A percentile compares a stretch with the other conserved stretches of the same genome.
Conservation (phyloP, 2,888 invertebrate species). For the Mythimna impura region DNA sequence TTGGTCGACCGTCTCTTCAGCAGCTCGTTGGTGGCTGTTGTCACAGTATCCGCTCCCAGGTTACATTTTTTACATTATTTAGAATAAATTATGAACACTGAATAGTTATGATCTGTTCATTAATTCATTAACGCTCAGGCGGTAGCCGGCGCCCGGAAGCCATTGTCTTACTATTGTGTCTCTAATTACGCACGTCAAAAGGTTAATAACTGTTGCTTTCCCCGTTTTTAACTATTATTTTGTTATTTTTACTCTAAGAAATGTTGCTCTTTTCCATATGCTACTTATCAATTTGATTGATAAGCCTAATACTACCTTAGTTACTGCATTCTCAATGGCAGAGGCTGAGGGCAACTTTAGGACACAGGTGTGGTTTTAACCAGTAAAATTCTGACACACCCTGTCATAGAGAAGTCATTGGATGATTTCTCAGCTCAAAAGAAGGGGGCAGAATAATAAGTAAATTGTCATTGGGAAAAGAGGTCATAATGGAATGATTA, state of each 20-base stretch:
- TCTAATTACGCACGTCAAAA: no score
- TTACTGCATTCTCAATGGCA: no score
- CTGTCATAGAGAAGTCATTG: no score
- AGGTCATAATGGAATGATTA: neutral
- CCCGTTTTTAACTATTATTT: neutral
- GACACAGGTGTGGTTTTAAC: no score
- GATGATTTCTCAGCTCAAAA: no score
- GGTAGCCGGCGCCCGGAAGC: no score
- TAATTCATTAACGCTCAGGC: no score
- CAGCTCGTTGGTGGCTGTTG: constrained; percentile 98
- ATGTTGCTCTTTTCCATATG: neutral
- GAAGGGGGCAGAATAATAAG: neutral
- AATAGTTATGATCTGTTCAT: neutral
- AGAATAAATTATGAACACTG: neutral
- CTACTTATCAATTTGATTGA: no score
- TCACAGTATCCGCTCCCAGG: constrained; percentile 97
- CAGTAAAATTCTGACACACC: no score
- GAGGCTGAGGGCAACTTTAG: no score
- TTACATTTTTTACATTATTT: constrained; percentile 76
- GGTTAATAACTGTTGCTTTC: neutral
- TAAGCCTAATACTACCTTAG: neutral
- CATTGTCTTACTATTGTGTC: no score
- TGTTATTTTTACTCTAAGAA: neutral
- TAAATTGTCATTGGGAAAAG: neutral
- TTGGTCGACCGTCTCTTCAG: constrained; percentile 99